Percentiles rank a stretch among this genome's conserved stretches.
phyloP scores from a whole-genome alignment of 2,113 vertebrate genomes.

The Grammomys dolichurus region DNA sequence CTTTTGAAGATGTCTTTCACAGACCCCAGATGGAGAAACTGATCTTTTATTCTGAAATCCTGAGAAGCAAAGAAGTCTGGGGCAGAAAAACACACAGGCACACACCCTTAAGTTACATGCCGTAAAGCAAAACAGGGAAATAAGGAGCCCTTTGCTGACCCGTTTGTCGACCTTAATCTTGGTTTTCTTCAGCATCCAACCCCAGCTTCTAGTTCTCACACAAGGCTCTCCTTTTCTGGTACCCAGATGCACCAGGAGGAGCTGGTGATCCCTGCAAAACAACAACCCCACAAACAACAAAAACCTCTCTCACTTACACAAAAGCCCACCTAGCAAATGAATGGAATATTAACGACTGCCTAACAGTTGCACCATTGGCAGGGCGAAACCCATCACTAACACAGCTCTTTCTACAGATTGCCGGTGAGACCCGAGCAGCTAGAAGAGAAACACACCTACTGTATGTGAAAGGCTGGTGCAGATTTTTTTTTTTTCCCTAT shows the following conservation, averaged over 20 bases:
- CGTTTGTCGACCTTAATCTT: constrained; percentile 51
- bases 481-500: constrained; percentile 87
- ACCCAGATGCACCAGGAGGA: constrained; percentile 70
- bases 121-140: constrained; percentile 68
- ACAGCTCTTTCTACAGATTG: constrained; percentile 84
- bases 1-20: constrained; percentile 59
- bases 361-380: constrained; percentile 80
- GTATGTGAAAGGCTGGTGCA: constrained; percentile 89
- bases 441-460: constrained; percentile 88
- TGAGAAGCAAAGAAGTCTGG: constrained; percentile 68
- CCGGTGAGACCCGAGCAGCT: constrained; percentile 85
- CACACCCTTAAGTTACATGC: constrained; percentile 57
- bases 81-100: constrained; percentile 69
- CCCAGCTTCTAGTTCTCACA: constrained; percentile 58
- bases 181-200: constrained; percentile 63
- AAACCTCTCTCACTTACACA: constrained; percentile 75
- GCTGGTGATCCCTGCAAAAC: constrained; percentile 76
- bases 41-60: constrained; percentile 72
- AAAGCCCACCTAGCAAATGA: constrained; percentile 81
- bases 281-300: constrained; percentile 66
- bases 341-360: constrained; percentile 80
- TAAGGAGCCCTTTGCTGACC: constrained; percentile 60
- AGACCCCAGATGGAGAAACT: constrained; percentile 74
- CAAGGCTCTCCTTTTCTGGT: constrained; percentile 36
- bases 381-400: constrained; percentile 84